Base-by-base conservation (phyloP, 2,797 vertebrate genomes). In the Acanthurus tractus region DNA sequence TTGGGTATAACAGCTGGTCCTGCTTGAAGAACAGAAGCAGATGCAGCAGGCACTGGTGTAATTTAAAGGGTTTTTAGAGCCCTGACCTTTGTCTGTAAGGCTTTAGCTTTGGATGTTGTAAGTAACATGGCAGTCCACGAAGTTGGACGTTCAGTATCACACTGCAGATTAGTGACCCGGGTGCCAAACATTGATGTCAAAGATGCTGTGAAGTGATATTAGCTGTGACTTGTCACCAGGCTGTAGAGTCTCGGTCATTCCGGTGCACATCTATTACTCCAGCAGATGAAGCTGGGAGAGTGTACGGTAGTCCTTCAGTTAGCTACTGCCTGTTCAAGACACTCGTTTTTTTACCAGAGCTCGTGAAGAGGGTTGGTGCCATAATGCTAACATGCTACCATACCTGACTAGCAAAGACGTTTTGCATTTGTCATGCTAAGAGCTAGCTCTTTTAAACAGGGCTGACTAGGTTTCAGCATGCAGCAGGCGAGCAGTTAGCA, bases 151-250 rank as follows among this genome's bases (percentile, higher is more conserved):
- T 63, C 50, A 48, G n/a, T 63, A 48, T 69, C 40, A 66, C 15
- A 13, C 40, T 45, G 61, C 58, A 65, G 68, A 81, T 73, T 40
- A 8, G 50, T 58, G 29, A 89, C 86, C 74, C 70, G 70, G 85
- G 86, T 90, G 90, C 89, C 91, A 91, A 88, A 92, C 81, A 73
- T 34, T 50, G 76, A 88, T 88, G 88, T 88, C 78, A 85, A 69
- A 84, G 85, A 85, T 82, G 76, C 80, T 74, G 82, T 84, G 81
- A 82, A 64, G 70, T 81, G 78, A 70, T 63, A 59, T 67, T 45
- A 67, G 74, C 62, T 73, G 53, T 38, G 77, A 78, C 71, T 59
- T 49, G 57, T 70, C 61, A 23, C 55, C 63, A 70, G 70, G 70
- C 63, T 54, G 63, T 44, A 17, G 55, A 65, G 53, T 79, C 62